These are phyloP conservation scores for Empidonax alnorum DNA, from an alignment of 2,113 vertebrate species.

Conservation along the genomic window DNA sequence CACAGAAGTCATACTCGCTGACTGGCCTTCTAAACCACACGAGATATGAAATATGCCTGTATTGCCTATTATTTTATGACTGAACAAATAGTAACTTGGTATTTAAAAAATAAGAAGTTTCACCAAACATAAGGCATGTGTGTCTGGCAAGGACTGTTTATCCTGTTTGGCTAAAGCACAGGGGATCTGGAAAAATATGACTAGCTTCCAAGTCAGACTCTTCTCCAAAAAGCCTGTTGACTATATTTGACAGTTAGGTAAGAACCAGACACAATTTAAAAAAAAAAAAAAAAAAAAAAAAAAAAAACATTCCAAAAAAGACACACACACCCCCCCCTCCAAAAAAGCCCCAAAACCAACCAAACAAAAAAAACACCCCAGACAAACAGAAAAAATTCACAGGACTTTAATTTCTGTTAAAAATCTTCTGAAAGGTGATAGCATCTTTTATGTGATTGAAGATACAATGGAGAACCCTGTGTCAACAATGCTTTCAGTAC, in stretches of 20 bases:
- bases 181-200: not conserved
- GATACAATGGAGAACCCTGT: not conserved
- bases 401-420: not conserved
- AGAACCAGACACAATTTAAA: not conserved
- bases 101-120: not conserved
- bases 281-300: not conserved
- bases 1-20: not conserved
- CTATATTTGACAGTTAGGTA: not conserved
- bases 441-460: not conserved
- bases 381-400: not conserved
- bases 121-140: not conserved
- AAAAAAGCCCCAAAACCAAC: not conserved
- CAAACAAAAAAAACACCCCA: not conserved
- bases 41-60: not conserved
- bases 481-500: not conserved
- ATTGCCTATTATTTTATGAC: not conserved
- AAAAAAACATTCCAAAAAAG: not conserved
- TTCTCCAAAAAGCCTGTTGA: not conserved
- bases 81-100: not conserved
- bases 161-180: not conserved
- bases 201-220: not conserved
- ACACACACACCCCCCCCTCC: not conserved
- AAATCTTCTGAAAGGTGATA: not conserved
- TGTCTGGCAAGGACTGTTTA: not conserved
- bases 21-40: not conserved